Evolutionary conservation across 2,888 invertebrate species (phyloP).

Genomic region (Phrixothrix hirtus): DNA sequence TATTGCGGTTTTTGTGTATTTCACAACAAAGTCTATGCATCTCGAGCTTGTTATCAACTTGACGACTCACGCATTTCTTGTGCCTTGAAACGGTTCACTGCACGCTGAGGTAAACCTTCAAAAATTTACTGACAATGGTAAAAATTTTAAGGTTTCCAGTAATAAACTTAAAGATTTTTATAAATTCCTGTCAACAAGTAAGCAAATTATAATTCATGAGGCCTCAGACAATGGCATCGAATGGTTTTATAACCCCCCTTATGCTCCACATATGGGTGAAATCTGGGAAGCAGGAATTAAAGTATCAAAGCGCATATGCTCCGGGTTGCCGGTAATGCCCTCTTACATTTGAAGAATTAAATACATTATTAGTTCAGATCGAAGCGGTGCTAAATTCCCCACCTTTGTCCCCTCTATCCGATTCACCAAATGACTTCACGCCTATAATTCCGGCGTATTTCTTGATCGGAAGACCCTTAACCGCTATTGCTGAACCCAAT

Average conservation of each 20-base stretch:
- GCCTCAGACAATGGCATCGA: slow-evolving; percentile 13
- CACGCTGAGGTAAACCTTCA: slow-evolving; percentile 31
- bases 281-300: slow-evolving; percentile 35
- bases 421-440: slow-evolving; percentile 20
- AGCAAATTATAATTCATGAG: not conserved
- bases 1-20: slow-evolving; percentile 36
- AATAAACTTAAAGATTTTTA: slow-evolving; percentile 22
- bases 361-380: slow-evolving; percentile 28
- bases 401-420: slow-evolving; percentile 26
- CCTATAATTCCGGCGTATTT: slow-evolving; percentile 33
- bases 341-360: slow-evolving; percentile 28
- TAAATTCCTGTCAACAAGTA: slow-evolving; percentile 6
- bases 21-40: slow-evolving; percentile 32
- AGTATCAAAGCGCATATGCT: slow-evolving; percentile 27
- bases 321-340: slow-evolving; percentile 11
- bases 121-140: slow-evolving; percentile 34
- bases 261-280: too few relatives aligned
- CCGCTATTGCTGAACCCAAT: slow-evolving; percentile 20
- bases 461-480: slow-evolving; percentile 18
- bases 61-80: slow-evolving; percentile 26
- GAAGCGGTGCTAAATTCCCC: slow-evolving; percentile 35
- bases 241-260: slow-evolving; percentile 38
- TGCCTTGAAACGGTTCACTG: slow-evolving; percentile 32
- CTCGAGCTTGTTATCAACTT: slow-evolving; percentile 30
- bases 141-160: slow-evolving; percentile 33